A percentile compares a stretch with the other conserved stretches of the same genome.
These are phyloP conservation scores for Yponomeuta sedellus DNA, from an alignment of 2,888 invertebrate species.

Conservation along the genomic window DNA sequence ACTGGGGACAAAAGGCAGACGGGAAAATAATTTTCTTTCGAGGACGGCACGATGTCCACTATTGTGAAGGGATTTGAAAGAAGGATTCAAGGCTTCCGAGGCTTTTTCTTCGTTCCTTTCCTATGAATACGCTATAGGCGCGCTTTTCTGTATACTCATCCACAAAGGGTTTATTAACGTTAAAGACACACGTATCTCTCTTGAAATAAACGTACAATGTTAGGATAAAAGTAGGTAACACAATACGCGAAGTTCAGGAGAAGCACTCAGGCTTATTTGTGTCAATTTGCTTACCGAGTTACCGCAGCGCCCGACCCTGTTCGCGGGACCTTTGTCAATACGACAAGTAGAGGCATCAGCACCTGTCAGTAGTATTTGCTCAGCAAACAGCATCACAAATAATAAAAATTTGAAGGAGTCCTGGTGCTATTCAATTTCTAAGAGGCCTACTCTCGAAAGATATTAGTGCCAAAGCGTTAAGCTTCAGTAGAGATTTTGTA, in stretches of 20 bases:
- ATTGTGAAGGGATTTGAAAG: constrained; percentile 67
- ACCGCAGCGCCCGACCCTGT: constrained; percentile 23
- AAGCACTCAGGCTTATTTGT: constrained; percentile 34
- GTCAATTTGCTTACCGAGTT: constrained; percentile 42
- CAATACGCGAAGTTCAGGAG: constrained; percentile 27
- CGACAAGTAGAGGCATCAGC: constrained; percentile 37
- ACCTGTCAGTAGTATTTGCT: constrained; percentile 56
- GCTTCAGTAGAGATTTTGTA: too few relatives aligned
- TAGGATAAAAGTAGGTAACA: constrained; percentile 14
- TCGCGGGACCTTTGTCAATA: constrained; percentile 40
- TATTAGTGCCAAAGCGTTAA: too few relatives aligned
- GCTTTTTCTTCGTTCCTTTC: constrained; percentile 35
- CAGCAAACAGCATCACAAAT: constrained; percentile 48
- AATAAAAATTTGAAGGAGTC: constrained; percentile 37
- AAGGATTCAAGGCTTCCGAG: constrained; percentile 42
- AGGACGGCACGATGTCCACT: constrained; percentile 52
- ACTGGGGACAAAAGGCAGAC: constrained; percentile 50
- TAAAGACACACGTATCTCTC: not conserved
- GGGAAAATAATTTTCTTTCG: constrained; percentile 64
- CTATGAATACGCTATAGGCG: not conserved
- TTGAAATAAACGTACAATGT: not conserved
- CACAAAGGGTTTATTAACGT: not conserved
- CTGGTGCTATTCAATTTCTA: constrained; percentile 44
- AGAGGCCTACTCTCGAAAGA: constrained; percentile 17
- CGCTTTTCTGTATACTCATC: not conserved